phyloP scores from a whole-genome alignment of 2,797 vertebrate genomes.

The Benthosema pterotum region DNA sequence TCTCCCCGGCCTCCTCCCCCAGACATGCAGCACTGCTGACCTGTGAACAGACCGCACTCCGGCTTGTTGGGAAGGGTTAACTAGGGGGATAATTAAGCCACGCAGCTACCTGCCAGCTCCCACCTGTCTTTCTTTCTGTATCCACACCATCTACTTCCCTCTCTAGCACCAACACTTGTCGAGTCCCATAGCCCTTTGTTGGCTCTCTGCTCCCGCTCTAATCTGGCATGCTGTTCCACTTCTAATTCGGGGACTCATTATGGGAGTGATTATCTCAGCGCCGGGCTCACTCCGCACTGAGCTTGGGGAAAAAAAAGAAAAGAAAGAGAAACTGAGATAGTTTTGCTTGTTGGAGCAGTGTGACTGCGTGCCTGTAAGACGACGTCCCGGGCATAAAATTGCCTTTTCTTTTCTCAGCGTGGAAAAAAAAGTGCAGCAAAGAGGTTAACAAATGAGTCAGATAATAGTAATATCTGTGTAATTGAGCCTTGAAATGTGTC shows the following conservation, averaged over 20 bases:
- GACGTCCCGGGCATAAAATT: constrained; percentile 15
- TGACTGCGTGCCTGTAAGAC: constrained; percentile 22
- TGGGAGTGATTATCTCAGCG: constrained; percentile 64
- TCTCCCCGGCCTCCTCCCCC: constrained; percentile 58
- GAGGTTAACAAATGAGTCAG: constrained; percentile 24
- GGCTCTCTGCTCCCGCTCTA: constrained; percentile 58
- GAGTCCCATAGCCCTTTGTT: constrained; percentile 60
- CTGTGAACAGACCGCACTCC: constrained; percentile 42
- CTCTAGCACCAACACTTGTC: constrained; percentile 42
- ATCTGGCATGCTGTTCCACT: constrained; percentile 48
- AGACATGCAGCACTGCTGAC: constrained; percentile 62
- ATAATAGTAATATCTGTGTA: constrained; percentile 4
- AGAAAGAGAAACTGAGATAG: constrained; percentile 31
- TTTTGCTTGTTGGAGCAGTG: constrained; percentile 25
- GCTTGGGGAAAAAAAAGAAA: too few species aligned
- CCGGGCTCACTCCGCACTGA: constrained; percentile 25
- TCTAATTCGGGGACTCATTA: constrained; percentile 74
- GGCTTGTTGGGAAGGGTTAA: constrained; percentile 66
- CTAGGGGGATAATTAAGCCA: constrained; percentile 75
- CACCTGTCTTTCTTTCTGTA: constrained; percentile 31
- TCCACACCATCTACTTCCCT: constrained; percentile 29
- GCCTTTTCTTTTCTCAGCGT: constrained; percentile 21
- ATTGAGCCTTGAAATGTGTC: constrained; percentile 10
- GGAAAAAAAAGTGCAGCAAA: background rate
- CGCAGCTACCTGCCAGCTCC: constrained; percentile 62